Conservation (phyloP, 1,140 invertebrate genomes). For the Probaryconus sp. region DNA sequence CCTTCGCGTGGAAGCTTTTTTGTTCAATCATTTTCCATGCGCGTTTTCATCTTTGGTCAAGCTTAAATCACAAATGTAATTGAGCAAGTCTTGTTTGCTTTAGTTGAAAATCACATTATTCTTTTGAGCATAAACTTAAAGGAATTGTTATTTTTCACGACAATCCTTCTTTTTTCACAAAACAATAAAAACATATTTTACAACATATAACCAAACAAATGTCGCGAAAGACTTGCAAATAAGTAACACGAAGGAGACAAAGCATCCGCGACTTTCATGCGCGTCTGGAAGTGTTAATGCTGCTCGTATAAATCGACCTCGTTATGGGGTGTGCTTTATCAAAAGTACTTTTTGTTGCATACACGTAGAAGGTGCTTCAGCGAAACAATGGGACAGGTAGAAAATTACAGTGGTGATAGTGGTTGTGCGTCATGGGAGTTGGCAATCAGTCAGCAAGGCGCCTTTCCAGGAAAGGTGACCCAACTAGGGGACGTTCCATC, state of each 20-base stretch:
- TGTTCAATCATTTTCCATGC: neutral
- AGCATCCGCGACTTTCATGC: neutral
- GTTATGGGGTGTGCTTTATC: constrained; percentile 29
- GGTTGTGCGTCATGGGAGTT: constrained; percentile 66
- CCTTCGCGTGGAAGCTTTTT: constrained; percentile 8
- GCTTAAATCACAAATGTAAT: too few relatives aligned
- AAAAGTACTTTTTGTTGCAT: constrained; percentile 20
- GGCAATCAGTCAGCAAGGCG: constrained; percentile 73
- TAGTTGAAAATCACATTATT: too few relatives aligned
- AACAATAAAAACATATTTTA: too few relatives aligned
- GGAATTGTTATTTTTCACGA: too few relatives aligned
- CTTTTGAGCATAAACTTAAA: too few relatives aligned
- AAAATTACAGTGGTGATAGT: constrained; percentile 46
- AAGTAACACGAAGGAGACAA: constrained; percentile 4
- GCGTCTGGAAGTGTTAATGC: constrained; percentile 20
- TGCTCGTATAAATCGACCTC: constrained; percentile 30
- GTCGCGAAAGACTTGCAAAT: too few relatives aligned
- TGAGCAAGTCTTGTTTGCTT: too few relatives aligned
- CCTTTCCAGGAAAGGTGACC: constrained; percentile 67
- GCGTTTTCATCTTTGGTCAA: neutral
- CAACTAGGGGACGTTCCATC: constrained; percentile 69
- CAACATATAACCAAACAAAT: too few relatives aligned
- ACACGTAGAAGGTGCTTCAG: constrained; percentile 21
- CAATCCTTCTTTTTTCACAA: too few relatives aligned
- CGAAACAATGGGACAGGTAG: constrained; percentile 44